Evolutionary conservation across 2,888 invertebrate species (phyloP), one percentile per base, ranked within the genome.

Genomic region (Leucophenga montana): DNA sequence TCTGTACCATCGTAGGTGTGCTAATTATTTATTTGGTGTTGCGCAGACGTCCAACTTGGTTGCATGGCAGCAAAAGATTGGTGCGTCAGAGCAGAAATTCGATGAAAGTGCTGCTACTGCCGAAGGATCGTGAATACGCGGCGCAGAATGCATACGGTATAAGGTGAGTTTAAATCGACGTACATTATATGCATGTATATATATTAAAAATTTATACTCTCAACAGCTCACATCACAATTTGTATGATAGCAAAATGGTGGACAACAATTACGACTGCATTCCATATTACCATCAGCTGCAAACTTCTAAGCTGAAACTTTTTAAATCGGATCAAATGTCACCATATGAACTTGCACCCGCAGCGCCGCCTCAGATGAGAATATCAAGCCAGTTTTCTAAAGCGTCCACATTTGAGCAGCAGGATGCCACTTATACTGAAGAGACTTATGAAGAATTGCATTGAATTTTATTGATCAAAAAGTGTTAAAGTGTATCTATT

Each of bases 331-430:
- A 71, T 71, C 76, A 3, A 77, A 76, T 27, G 16, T 79, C 83
- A 0, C 85, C 85, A 6, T 44, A 68, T 11, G 84, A 83, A 44
- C 67, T 70, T 5, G 83, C 83, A 0, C 83, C 83, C 0, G 66
- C 71, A 18, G 79, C 84, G 0, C 70, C 8, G 0, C 70, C 8
- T 67, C 67, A 20, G 8, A 14, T 8, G 11, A 39, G 39, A 5
- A 39, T 2, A 27, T 11, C 39, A 11, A 39, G 9, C 39, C 3
- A 39, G 8, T 1, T 39, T 8, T 39, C 11, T 39, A 39, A 8
- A 48, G 22, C 53, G 39, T 69, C 0, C 22, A 0, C 31, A 75
- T 18, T 39, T 8, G 8, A 39, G 9, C 39, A 5, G 11, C 4
- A 39, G 39, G 11, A 39, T 8, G 39, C 39, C 3, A 5, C 8